A percentile compares a stretch with the other conserved stretches of the same genome.
Evolutionary conservation across 2,888 invertebrate genomes (phyloP).

Genomic region (Amphipyra berbera): DNA sequence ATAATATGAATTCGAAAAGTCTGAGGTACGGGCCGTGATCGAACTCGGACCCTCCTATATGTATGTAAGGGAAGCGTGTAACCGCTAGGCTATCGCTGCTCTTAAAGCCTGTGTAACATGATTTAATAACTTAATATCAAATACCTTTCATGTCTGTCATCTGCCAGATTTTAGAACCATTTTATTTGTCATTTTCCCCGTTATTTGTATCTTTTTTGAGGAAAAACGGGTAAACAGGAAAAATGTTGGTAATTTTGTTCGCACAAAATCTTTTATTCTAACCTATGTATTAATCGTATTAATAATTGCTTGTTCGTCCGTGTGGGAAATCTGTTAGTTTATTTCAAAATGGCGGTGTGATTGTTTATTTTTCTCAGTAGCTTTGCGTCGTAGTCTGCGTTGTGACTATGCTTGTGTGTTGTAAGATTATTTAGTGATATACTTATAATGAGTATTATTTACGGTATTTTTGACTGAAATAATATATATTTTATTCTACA

Average conservation of each 20-base stretch:
- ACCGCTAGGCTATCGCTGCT: no score
- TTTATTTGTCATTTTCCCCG: constrained; percentile 29
- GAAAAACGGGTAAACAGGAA: constrained; percentile 32
- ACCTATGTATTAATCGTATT: not conserved
- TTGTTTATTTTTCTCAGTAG: constrained; percentile 1
- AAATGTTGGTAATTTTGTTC: constrained; percentile 23
- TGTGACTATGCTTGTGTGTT: no score
- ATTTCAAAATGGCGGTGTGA: not conserved
- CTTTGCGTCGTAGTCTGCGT: no score
- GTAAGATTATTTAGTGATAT: no score
- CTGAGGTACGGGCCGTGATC: no score
- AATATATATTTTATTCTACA: no score
- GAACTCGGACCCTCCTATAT: no score
- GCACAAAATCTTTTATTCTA: constrained; percentile 9
- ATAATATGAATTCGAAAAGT: no score
- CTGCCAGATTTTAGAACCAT: constrained; percentile 18
- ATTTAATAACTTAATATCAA: constrained; percentile 19
- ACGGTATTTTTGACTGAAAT: no score
- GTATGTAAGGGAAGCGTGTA: no score
- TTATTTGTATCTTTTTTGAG: constrained; percentile 22
- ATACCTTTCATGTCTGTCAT: constrained; percentile 14
- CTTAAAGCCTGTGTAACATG: not conserved
- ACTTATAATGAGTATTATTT: no score
- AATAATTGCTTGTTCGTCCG: constrained; percentile 2
- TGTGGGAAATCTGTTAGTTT: not conserved